A percentile compares a stretch with the other conserved stretches of the same genome.
Conservation (phyloP, 2,888 invertebrate species). For the Physocephala rufipes region DNA sequence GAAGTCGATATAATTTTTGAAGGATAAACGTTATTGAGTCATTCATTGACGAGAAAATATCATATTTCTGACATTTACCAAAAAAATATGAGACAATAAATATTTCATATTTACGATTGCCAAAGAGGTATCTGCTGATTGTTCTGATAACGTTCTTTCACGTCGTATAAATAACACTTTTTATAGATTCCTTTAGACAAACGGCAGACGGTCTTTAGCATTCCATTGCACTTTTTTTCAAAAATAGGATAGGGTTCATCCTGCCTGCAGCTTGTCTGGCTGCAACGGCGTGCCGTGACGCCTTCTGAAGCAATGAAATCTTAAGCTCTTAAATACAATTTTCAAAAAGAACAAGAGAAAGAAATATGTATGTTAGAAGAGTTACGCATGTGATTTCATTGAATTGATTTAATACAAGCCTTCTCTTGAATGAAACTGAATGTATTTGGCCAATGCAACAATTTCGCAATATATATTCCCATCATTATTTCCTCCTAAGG, state of each 20-base stretch:
- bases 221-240: too few relatives aligned
- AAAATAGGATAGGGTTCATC: too few relatives aligned
- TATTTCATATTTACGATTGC: slow-evolving; percentile 9
- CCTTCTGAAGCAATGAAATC: too few relatives aligned
- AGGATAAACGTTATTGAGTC: too few relatives aligned
- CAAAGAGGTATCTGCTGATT: too few relatives aligned
- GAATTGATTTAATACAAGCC: not conserved
- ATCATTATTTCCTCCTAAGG: not conserved
- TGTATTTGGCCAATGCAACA: slow-evolving; percentile 29
- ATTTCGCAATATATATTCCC: slow-evolving; percentile 8
- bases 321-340: too few relatives aligned
- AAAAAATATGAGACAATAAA: slow-evolving; percentile 35
- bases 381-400: not conserved
- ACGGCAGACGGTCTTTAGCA: too few relatives aligned
- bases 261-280: too few relatives aligned
- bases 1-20: too few relatives aligned
- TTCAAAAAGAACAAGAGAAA: not conserved
- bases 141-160: too few relatives aligned
- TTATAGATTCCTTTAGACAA: not conserved
- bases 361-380: not conserved
- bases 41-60: slow-evolving; percentile 13
- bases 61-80: slow-evolving; percentile 27
- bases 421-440: not conserved
- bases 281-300: too few relatives aligned
- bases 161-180: too few relatives aligned